Evolutionary conservation across 2,113 vertebrate species (phyloP).

Genomic region (Pomatorhinus ruficollis): DNA sequence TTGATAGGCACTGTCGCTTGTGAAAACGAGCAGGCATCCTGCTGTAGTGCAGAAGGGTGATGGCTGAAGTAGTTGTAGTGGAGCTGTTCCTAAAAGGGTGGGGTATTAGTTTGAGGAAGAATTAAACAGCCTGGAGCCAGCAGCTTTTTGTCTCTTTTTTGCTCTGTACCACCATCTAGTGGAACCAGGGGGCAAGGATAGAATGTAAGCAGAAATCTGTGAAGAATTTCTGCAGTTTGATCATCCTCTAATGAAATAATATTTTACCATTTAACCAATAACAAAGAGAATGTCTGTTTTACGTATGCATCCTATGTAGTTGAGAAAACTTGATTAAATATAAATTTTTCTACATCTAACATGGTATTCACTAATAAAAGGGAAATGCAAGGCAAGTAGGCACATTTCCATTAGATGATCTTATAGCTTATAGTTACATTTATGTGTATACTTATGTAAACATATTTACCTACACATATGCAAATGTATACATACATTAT

Average conservation of each 20-base stretch:
- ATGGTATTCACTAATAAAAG: background rate
- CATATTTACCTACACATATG: background rate
- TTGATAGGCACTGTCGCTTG: background rate
- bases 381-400: background rate
- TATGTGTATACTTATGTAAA: background rate
- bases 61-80: background rate
- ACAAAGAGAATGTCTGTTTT: background rate
- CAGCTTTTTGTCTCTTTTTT: background rate
- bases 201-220: background rate
- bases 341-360: background rate
- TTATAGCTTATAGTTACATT: background rate
- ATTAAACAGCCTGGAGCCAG: background rate
- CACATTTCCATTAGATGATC: background rate
- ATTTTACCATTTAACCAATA: background rate
- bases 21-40: background rate
- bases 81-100: background rate
- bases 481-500: background rate
- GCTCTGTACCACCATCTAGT: slow-evolving; percentile 18
- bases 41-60: background rate
- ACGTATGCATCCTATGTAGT: background rate
- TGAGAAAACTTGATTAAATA: background rate
- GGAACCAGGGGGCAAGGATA: background rate
- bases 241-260: background rate
- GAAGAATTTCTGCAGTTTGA: background rate
- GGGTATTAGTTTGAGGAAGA: background rate